A percentile compares a stretch with the other conserved stretches of the same genome.
Evolutionary conservation across 2,113 vertebrate genomes (phyloP).

Genomic region (Pteropus alecto): DNA sequence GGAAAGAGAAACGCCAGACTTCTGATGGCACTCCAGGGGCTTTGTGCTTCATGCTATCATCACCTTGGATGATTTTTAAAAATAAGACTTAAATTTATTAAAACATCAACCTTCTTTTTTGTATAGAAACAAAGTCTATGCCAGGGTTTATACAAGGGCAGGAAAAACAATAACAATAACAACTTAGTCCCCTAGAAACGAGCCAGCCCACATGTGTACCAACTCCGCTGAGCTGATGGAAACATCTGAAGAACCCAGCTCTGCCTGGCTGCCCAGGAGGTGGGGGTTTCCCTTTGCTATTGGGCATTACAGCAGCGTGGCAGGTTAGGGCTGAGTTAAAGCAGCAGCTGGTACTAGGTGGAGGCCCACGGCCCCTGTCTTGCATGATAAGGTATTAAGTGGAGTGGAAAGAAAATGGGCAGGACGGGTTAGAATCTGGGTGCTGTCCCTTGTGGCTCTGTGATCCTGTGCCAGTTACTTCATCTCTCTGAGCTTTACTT

Average conservation of each 20-base stretch:
- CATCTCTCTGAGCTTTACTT: neutral
- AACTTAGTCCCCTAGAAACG: neutral
- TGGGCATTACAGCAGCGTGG: no score
- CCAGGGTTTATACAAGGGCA: neutral
- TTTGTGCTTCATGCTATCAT: neutral
- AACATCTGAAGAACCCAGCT: neutral
- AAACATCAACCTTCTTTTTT: conserved; percentile 10
- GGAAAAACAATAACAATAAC: neutral
- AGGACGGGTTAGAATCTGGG: neutral
- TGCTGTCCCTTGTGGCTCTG: neutral
- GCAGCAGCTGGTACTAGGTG: neutral
- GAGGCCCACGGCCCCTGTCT: neutral
- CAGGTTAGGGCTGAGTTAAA: neutral
- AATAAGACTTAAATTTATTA: conserved; percentile 31
- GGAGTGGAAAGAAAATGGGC: neutral
- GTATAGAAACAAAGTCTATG: neutral
- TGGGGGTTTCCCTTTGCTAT: neutral
- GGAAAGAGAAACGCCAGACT: conserved; percentile 32
- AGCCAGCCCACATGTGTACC: neutral
- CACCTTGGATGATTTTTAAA: neutral
- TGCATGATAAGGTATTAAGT: neutral
- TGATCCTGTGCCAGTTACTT: neutral
- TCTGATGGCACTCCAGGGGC: conserved; percentile 15
- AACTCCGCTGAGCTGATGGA: neutral
- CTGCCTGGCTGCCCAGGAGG: neutral